Percentiles rank a stretch among this genome's conserved stretches.
These are phyloP conservation scores for Phrynocephalus vlangalii DNA, from an alignment of 2,797 vertebrate genomes.

Conservation along the genomic window DNA sequence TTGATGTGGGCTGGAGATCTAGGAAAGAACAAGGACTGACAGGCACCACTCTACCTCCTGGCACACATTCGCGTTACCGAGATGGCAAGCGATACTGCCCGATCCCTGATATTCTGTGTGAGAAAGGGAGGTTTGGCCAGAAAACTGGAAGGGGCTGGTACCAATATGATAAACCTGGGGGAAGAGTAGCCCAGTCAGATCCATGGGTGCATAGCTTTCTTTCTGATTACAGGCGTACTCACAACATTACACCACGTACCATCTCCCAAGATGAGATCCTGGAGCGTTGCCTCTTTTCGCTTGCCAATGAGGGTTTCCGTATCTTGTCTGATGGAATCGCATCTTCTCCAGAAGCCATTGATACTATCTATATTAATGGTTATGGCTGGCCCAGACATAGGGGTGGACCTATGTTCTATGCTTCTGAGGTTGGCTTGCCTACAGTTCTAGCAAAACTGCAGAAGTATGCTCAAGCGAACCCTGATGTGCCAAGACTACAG, in stretches of 20 bases:
- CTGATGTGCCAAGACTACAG: conserved; percentile 83
- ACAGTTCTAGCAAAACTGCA: conserved; percentile 85
- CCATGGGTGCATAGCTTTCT: conserved; percentile 86
- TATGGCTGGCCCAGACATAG: conserved; percentile 89
- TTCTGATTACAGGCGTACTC: conserved; percentile 81
- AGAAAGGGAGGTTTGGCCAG: conserved; percentile 88
- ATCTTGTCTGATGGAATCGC: conserved; percentile 90
- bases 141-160: conserved; percentile 92
- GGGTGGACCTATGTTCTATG: conserved; percentile 94
- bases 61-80: conserved; percentile 74
- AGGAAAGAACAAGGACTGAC: conserved; percentile 81
- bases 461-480: conserved; percentile 82
- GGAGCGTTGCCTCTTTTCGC: conserved; percentile 86
- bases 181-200: conserved; percentile 81
- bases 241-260: conserved; percentile 75
- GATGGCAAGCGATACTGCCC: conserved; percentile 85
- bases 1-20: conserved; percentile 91
- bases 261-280: conserved; percentile 86
- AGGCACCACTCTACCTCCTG: conserved; percentile 63
- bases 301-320: conserved; percentile 91
- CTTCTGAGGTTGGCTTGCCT: conserved; percentile 83
- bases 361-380: conserved; percentile 89
- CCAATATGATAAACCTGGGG: conserved; percentile 83
- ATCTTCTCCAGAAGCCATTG: conserved; percentile 87
- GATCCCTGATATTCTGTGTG: conserved; percentile 88